phyloP scores from a whole-genome alignment of 2,888 invertebrate species.

The Cremastinae sp. region DNA sequence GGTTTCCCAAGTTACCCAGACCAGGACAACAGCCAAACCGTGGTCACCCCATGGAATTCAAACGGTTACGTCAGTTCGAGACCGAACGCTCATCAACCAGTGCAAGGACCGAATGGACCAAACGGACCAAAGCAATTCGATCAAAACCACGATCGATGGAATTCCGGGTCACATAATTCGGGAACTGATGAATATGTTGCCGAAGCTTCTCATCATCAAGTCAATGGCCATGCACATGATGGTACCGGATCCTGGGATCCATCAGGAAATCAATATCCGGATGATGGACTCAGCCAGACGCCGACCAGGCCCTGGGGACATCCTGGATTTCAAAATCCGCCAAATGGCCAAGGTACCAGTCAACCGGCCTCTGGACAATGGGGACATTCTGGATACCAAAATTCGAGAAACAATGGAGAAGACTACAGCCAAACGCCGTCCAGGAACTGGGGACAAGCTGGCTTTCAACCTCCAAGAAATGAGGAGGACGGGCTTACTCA shows the following conservation, averaged over 20 bases:
- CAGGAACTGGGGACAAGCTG: too few species aligned
- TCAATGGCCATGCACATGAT: slow-evolving; percentile 14
- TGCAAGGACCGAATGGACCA: neutral
- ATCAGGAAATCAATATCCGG: neutral
- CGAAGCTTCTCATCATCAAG: slow-evolving; percentile 15
- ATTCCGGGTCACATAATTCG: neutral
- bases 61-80: slow-evolving; percentile 10
- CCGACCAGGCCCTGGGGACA: slow-evolving; percentile 21
- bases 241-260: slow-evolving; percentile 25
- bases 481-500: too few species aligned
- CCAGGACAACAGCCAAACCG: slow-evolving; percentile 2
- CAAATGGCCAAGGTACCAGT: neutral
- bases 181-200: slow-evolving; percentile 4
- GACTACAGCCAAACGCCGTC: too few species aligned
- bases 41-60: slow-evolving; percentile 13
- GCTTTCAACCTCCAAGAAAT: too few species aligned
- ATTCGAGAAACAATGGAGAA: neutral
- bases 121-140: neutral
- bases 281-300: too few species aligned
- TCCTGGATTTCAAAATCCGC: slow-evolving; percentile 3
- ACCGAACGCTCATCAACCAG: neutral
- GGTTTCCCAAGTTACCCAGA: neutral
- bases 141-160: neutral
- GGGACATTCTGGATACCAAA: neutral
- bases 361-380: neutral